Evolutionary conservation across 2,797 vertebrate genomes (phyloP), one percentile per base, ranked within the genome.

Genomic region (Sebastes flavidus): DNA sequence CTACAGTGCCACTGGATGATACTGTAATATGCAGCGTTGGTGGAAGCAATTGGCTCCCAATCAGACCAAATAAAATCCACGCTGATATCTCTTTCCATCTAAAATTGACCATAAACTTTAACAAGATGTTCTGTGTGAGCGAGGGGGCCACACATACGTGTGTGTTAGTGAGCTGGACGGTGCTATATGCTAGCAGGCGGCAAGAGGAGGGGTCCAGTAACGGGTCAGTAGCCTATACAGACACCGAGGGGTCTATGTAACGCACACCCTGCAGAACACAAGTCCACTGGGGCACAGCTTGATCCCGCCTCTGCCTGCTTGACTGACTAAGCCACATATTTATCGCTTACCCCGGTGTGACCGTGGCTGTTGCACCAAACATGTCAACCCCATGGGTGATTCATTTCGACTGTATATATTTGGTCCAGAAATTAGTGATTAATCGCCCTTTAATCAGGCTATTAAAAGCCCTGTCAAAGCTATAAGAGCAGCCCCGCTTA

Each of bases 231-330:
- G 84, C 70, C 85, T 74, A 69, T 76, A 86, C 91, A 91, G 90
- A 93, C 89, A 90, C 85, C 65, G 52, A 91, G 87, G 87, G 90
- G 80, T 92, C 89, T 88, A 89, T 94, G 93, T 94, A 94, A 94
- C 89, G 54, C 89, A 94, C 85, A 93, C 91, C 89, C 81, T 13
- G 58, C 84, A 85, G 82, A 86, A 85, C 89, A 88, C 8, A 82
- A 80, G 87, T 88, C 88, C 88, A 59, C 82, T 22, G 89, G 88
- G 92, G 83, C 77, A 72, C 83, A 86, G 85, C 85, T 74, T 72
- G 87, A 88, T 84, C 86, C 87, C n/a, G 61, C 74, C 81, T 83
- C 80, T 67, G 74, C 71, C 70, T 66, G 84, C 89, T 81, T 60
- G 60, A 88, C 87, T 89, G 80, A 85, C 85, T 86, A 74, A 88